A percentile compares a stretch with the other conserved stretches of the same genome.
Conservation (phyloP, 1,140 invertebrate genomes). For the Drosophila virilis region DNA sequence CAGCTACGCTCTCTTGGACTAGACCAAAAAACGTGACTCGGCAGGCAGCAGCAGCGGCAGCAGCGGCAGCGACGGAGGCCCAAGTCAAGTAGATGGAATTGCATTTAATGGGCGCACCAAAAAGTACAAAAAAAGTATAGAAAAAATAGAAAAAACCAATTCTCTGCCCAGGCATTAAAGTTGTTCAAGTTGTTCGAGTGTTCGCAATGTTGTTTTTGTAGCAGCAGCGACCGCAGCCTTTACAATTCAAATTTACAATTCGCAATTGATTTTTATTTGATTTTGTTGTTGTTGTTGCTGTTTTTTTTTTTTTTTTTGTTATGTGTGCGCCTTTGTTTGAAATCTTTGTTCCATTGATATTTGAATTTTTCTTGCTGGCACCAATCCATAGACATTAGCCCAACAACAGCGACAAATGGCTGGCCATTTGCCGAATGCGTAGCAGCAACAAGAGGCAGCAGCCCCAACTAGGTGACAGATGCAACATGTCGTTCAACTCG, state of each 20-base stretch:
- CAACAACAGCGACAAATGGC: constrained; percentile 7
- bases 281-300: constrained; percentile 11
- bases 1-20: constrained; percentile 10
- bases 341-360: constrained; percentile 60
- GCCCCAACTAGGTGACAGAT: constrained; percentile 53
- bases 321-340: constrained; percentile 33
- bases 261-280: constrained; percentile 57
- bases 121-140: background rate
- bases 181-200: constrained; percentile 27
- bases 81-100: constrained; percentile 76
- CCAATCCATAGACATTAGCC: constrained; percentile 69
- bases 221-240: constrained; percentile 30
- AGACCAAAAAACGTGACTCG: constrained; percentile 70
- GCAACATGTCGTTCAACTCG: constrained; percentile 65
- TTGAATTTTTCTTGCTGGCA: constrained; percentile 60
- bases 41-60: background rate
- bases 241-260: constrained; percentile 76
- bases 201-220: constrained; percentile 25
- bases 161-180: constrained; percentile 40
- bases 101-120: constrained; percentile 66
- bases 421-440: constrained; percentile 40
- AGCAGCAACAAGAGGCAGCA: constrained; percentile 51
- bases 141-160: constrained; percentile 36
- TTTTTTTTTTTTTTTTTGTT: constrained; percentile 13
- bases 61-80: constrained; percentile 19